A percentile compares a stretch with the other conserved stretches of the same genome.
phyloP scores from a whole-genome alignment of 1,140 invertebrate genomes.

The Ceratina calcarata region DNA sequence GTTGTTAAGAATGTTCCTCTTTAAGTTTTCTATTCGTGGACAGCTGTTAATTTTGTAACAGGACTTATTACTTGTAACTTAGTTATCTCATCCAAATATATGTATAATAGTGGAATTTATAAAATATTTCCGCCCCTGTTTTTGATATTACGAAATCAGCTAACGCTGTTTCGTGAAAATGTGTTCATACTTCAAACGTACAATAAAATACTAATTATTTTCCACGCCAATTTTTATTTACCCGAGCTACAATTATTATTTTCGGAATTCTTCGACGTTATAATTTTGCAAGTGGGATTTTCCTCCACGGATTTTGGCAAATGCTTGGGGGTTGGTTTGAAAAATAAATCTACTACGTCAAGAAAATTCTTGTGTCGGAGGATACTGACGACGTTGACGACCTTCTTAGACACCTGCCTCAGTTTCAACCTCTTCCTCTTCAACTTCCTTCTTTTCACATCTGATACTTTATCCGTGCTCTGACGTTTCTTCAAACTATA shows the following conservation, averaged over 20 bases:
- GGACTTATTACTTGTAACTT: not conserved
- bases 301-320: not conserved
- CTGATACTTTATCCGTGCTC: not conserved
- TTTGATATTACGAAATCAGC: conserved; percentile 2
- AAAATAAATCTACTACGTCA: conserved; percentile 6
- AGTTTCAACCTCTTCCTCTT: not conserved
- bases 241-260: not conserved
- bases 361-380: conserved; percentile 28
- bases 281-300: not conserved
- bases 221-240: not conserved
- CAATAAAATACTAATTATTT: conserved; percentile 11
- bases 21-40: not conserved
- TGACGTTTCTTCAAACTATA: conserved; percentile 10
- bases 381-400: conserved; percentile 18
- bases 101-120: not conserved
- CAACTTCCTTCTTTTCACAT: not conserved
- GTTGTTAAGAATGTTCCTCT: not conserved
- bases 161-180: not conserved
- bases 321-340: not conserved
- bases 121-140: not conserved
- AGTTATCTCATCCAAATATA: not conserved
- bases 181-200: not conserved
- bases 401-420: not conserved
- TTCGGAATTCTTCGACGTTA: not conserved
- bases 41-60: not conserved